Evolutionary conservation across 2,113 vertebrate genomes (phyloP).

Genomic region (Antigone vipio): DNA sequence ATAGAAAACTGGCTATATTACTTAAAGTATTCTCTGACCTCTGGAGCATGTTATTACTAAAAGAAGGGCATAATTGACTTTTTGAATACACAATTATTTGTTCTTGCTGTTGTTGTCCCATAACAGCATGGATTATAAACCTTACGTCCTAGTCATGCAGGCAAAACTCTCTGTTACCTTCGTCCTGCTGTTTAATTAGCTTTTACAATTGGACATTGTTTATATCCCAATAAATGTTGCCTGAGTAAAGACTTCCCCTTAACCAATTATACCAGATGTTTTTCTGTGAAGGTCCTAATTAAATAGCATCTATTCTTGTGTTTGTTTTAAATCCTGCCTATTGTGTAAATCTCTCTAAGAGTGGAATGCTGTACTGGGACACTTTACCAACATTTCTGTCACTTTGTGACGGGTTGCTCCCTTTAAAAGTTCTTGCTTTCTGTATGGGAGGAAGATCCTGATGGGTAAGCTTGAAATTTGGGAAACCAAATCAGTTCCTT

Average conservation of each 20-base stretch:
- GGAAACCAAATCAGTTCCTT: background rate
- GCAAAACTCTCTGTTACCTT: slow-evolving; percentile 36
- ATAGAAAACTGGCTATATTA: background rate
- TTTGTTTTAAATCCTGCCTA: background rate
- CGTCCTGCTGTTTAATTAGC: slow-evolving; percentile 50
- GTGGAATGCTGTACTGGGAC: background rate
- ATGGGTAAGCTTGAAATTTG: background rate
- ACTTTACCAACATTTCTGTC: background rate
- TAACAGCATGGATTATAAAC: slow-evolving; percentile 42
- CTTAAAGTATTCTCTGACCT: slow-evolving; percentile 23
- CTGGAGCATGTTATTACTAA: slow-evolving; percentile 13
- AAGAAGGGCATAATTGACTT: slow-evolving; percentile 29
- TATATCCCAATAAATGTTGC: slow-evolving; percentile 38
- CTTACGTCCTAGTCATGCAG: slow-evolving; percentile 10
- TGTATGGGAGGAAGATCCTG: background rate
- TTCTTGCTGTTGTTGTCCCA: background rate
- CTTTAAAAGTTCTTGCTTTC: background rate
- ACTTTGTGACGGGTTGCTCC: background rate
- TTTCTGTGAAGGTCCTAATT: slow-evolving; percentile 43
- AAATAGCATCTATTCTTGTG: background rate
- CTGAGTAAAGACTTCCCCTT: slow-evolving; percentile 28
- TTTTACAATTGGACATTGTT: slow-evolving; percentile 48
- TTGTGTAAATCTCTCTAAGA: background rate
- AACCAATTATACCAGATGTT: slow-evolving; percentile 39
- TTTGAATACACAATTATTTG: slow-evolving; percentile 16